phyloP scores from a whole-genome alignment of 2,113 vertebrate species.

The Glareola pratincola region DNA sequence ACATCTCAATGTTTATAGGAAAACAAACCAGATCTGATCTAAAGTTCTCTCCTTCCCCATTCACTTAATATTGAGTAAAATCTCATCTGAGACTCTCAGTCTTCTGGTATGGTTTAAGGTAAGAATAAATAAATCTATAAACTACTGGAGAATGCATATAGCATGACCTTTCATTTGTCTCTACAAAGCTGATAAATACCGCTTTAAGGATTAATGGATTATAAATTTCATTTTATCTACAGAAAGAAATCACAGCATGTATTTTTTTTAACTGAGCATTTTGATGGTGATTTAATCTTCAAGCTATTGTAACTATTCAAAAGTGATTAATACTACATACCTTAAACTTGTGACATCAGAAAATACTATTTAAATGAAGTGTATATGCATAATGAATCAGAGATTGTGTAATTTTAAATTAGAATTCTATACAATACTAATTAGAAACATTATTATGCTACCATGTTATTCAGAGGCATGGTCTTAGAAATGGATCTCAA shows the following conservation, averaged over 20 bases:
- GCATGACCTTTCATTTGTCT: not conserved
- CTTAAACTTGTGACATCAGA: not conserved
- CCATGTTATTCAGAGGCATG: not conserved
- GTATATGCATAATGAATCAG: not conserved
- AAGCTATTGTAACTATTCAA: not conserved
- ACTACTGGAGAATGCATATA: not conserved
- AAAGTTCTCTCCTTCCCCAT: not conserved
- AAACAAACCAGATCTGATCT: not conserved
- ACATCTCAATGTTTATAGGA: not conserved
- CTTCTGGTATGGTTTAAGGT: not conserved
- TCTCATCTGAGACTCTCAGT: not conserved
- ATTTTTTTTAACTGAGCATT: not conserved
- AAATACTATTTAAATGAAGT: not conserved
- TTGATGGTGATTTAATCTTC: not conserved
- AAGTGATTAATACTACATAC: not conserved
- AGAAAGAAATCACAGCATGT: not conserved
- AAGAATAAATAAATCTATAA: not conserved
- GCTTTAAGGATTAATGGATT: not conserved
- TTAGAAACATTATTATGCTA: not conserved
- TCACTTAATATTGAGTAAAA: not conserved
- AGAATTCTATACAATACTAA: not conserved
- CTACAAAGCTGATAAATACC: not conserved
- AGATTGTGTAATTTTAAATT: not conserved
- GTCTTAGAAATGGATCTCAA: not conserved
- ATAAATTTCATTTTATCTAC: not conserved